A percentile compares a stretch with the other conserved stretches of the same genome.
phyloP scores from a whole-genome alignment of 2,797 vertebrate species.

The Heteromormyrus szaboi region DNA sequence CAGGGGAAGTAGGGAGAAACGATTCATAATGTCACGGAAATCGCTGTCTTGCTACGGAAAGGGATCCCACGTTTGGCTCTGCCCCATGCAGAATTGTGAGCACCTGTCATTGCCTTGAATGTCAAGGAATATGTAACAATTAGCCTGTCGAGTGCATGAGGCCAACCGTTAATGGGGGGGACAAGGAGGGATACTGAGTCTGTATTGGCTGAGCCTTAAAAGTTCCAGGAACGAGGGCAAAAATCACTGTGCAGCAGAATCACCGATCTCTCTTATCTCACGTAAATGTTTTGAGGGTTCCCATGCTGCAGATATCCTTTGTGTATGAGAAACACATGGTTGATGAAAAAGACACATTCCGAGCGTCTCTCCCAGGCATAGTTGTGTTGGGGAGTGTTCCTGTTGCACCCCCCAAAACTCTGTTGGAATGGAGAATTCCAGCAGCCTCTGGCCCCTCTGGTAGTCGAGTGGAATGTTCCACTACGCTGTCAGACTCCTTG shows the following conservation, averaged over 20 bases:
- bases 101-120: constrained; percentile 62
- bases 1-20: constrained; percentile 18
- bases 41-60: constrained; percentile 54
- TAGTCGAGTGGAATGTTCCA: not conserved
- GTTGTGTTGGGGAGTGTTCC: not conserved
- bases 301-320: not conserved
- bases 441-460: not conserved
- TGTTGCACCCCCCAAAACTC: not conserved
- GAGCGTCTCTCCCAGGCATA: not conserved
- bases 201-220: constrained; percentile 17
- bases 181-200: constrained; percentile 38
- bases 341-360: not conserved
- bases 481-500: not conserved
- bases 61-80: constrained; percentile 46
- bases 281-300: not conserved
- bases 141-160: constrained; percentile 52
- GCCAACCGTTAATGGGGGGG: constrained; percentile 49
- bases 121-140: constrained; percentile 59
- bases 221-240: not conserved
- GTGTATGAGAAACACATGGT: not conserved
- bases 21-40: constrained; percentile 54
- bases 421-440: constrained; percentile 6
- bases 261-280: not conserved
- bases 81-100: constrained; percentile 48
- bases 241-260: not conserved